Base-by-base conservation (phyloP, 2,113 vertebrate genomes). In the Heterochromis multidens region DNA sequence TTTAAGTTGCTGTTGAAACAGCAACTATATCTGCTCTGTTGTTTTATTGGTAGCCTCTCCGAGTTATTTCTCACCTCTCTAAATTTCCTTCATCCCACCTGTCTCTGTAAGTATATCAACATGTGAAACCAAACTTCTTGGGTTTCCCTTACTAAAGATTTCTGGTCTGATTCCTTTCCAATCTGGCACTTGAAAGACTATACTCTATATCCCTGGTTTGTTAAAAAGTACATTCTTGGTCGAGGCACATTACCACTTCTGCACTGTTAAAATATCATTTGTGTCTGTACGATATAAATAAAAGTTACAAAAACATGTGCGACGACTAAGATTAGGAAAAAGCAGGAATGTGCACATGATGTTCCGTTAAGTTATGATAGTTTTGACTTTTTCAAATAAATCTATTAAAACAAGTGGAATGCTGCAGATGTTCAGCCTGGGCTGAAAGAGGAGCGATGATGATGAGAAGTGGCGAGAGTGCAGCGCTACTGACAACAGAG, bases 381-480 rank as follows among this genome's bases (percentile, higher is more conserved):
- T 79, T 81, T 85, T n/a, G 70, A 74, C 70, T 74, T 74, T 33
- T 74, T 81, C 2, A 56, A 65, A 86, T 80, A 90, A 77, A 82
- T 79, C 65, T 52, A 79, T 74, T 79, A 80, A 92, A 93, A 89
- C 21, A 72, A 79, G 84, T 5, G 77, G 77, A 90, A 92, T 25
- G 82, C 83, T 62, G 80, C 86, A 90, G 88, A 84, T 89, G 88
- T 88, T 87, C 40, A 31, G 85, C 80, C 46, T 31, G 16, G 23
- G 13, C 40, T 85, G 33, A 35, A 72, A 37, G 43, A 81, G 62
- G 80, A 85, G 27, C 2, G 76, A 90, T 54, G 82, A 91, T 46
- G 82, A 82, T 6, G 23, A 60, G 59, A 74, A 76, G 19, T 37
- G 74, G n/a, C 76, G 58, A 63, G 74, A 62, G 56, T 14, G 79